phyloP scores from a whole-genome alignment of 2,113 vertebrate species.

The Seriola aureovittata region DNA sequence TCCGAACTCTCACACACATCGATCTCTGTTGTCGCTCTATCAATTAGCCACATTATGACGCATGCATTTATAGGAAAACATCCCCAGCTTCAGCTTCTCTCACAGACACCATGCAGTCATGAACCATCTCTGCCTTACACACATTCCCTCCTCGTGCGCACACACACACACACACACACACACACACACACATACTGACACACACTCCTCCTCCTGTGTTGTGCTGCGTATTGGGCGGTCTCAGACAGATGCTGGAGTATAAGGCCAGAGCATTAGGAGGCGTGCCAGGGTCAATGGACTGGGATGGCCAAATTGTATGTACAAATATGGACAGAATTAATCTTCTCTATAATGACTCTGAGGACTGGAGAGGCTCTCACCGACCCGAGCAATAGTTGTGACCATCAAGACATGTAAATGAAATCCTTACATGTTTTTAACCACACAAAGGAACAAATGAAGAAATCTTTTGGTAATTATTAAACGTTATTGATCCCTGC shows the following conservation, averaged over 20 bases:
- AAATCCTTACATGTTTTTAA: neutral
- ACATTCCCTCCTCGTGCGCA: no score
- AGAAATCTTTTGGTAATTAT: neutral
- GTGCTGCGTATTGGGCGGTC: constrained; percentile 53
- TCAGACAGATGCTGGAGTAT: constrained; percentile 62
- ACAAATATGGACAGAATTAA: constrained; percentile 72
- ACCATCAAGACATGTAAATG: no score
- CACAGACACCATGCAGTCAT: no score
- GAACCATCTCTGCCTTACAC: no score
- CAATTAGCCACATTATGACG: no score
- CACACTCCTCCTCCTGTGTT: constrained; percentile 14
- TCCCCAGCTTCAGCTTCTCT: no score
- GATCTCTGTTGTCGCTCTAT: no score
- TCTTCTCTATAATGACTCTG: constrained; percentile 65
- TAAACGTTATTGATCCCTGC: neutral
- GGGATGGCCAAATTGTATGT: constrained; percentile 70
- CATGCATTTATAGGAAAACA: no score
- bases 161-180: no score
- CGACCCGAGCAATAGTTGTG: neutral
- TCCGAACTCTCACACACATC: no score
- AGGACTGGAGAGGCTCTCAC: constrained; percentile 5
- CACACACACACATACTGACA: neutral
- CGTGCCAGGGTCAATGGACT: constrained; percentile 69
- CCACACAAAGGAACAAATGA: neutral
- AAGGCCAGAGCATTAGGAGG: constrained; percentile 55